Percentiles rank a stretch among this genome's conserved stretches.
phyloP scores from a whole-genome alignment of 1,140 invertebrate species.

The Phthorimaea operculella region DNA sequence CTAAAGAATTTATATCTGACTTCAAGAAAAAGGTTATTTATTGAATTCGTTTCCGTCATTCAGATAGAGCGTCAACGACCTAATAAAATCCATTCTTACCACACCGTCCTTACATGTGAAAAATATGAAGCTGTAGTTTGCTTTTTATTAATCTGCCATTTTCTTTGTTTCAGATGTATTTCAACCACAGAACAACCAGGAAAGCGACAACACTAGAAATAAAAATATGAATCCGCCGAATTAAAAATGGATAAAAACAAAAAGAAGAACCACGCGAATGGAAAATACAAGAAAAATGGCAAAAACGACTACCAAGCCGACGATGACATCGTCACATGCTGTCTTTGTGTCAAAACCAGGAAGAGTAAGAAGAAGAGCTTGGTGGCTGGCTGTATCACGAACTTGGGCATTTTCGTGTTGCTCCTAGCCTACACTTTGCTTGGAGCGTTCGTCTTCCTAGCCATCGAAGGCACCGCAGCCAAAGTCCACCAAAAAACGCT shows the following conservation, averaged over 20 bases:
- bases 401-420: conserved; percentile 87
- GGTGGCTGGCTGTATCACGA: conserved; percentile 81
- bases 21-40: too few species aligned
- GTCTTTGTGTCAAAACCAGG: conserved; percentile 75
- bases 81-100: too few species aligned
- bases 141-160: neutral
- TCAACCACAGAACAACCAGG: neutral
- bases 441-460: conserved; percentile 89
- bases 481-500: conserved; percentile 73
- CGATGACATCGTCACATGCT: conserved; percentile 62
- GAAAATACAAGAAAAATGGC: conserved; percentile 57
- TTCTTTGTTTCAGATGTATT: conserved; percentile 3
- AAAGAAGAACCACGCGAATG: conserved; percentile 53
- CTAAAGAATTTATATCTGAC: too few species aligned
- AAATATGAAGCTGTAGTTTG: too few species aligned
- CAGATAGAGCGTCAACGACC: too few species aligned
- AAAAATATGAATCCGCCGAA: conserved; percentile 17
- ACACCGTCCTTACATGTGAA: too few species aligned
- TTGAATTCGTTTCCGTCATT: too few species aligned
- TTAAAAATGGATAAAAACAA: conserved; percentile 54
- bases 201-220: too few species aligned
- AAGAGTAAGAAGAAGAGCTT: conserved; percentile 74
- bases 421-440: conserved; percentile 91
- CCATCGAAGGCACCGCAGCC: conserved; percentile 83
- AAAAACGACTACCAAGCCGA: conserved; percentile 43